Evolutionary conservation across 2,113 vertebrate genomes (phyloP).

Genomic region (Acrocephalus kingi): DNA sequence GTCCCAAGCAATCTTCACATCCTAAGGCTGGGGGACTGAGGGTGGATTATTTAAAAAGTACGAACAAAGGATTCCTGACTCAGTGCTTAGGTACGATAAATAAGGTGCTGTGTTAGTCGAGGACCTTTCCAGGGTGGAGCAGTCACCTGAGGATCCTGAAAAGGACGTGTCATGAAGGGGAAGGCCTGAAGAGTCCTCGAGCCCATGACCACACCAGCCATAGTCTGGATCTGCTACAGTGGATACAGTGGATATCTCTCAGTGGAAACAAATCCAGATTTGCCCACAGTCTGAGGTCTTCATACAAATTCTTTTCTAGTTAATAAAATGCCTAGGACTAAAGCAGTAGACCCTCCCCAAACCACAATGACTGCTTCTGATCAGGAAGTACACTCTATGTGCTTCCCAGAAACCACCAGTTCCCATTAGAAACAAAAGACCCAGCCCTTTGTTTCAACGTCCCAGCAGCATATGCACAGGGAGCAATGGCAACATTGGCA

Average conservation of each 20-base stretch:
- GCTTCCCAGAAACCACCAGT: not conserved
- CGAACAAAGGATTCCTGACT: not conserved
- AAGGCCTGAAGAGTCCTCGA: not conserved
- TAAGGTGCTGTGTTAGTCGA: not conserved
- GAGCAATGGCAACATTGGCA: accelerated
- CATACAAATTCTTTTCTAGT: not conserved
- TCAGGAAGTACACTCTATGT: not conserved
- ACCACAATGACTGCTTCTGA: accelerated
- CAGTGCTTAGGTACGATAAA: not conserved
- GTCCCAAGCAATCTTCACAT: not conserved
- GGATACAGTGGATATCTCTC: not conserved
- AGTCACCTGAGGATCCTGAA: not conserved
- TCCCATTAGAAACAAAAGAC: not conserved
- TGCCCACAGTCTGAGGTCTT: not conserved
- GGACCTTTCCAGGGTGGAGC: not conserved
- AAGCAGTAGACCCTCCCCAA: not conserved
- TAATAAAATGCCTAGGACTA: not conserved
- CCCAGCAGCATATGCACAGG: accelerated
- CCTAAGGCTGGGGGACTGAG: not conserved
- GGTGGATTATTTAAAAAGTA: not conserved
- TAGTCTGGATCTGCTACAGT: not conserved
- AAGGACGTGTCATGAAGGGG: not conserved
- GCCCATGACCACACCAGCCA: not conserved
- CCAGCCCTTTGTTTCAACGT: not conserved
- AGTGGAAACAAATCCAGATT: not conserved